Percentiles rank a stretch among this genome's conserved stretches.
Conservation (phyloP, 2,113 vertebrate species). For the Proterorhinus semilunaris region DNA sequence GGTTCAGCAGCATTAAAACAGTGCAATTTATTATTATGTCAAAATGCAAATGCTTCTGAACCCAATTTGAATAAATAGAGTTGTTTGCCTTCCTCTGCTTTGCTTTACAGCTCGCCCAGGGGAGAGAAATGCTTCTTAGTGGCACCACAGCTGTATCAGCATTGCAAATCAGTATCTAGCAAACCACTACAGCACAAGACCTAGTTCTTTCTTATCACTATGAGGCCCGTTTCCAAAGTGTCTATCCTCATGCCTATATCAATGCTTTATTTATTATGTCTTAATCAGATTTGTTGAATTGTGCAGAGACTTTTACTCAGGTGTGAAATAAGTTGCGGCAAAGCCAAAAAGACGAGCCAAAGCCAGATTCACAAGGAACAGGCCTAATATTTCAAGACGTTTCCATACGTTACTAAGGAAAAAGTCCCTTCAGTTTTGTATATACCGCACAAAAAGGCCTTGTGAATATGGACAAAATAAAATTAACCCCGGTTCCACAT, state of each 20-base stretch:
- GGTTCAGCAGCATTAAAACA: too few species aligned
- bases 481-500: conserved; percentile 40
- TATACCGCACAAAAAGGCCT: conserved; percentile 32
- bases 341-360: neutral
- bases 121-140: neutral
- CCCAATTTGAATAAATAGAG: too few species aligned
- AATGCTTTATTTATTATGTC: too few species aligned
- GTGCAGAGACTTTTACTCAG: too few species aligned
- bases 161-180: neutral
- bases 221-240: too few species aligned
- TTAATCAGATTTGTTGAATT: too few species aligned
- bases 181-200: too few species aligned
- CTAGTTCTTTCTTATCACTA: too few species aligned
- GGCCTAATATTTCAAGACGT: neutral
- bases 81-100: neutral
- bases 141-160: neutral
- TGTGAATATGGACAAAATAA: conserved; percentile 36
- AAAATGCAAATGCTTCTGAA: too few species aligned
- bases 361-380: neutral
- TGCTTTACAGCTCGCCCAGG: neutral
- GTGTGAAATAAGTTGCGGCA: neutral
- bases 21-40: too few species aligned
- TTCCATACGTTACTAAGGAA: conserved; percentile 2
- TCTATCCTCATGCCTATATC: too few species aligned
- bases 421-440: conserved; percentile 38